Percentiles rank a stretch among this genome's conserved stretches.
These are phyloP conservation scores for Hypomesus transpacificus DNA, from an alignment of 2,113 vertebrate genomes.

Conservation along the genomic window DNA sequence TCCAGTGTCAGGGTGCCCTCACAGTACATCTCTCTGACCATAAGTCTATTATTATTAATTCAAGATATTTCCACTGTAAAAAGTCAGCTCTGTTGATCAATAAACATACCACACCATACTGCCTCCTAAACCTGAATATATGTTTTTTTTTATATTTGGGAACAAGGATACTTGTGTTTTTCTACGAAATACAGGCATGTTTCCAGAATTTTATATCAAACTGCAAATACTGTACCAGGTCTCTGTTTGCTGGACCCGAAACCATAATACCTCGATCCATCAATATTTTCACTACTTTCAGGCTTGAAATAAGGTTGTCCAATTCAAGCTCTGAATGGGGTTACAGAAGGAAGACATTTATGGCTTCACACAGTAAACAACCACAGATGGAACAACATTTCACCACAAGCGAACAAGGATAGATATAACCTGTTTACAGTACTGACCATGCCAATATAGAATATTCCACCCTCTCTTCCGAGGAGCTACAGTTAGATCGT, in stretches of 20 bases:
- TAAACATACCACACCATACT: background rate
- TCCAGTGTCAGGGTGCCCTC: no score
- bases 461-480: conserved; percentile 71
- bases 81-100: no score
- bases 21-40: no score
- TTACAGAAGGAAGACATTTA: conserved; percentile 71
- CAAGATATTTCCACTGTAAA: no score
- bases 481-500: conserved; percentile 40
- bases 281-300: conserved; percentile 68
- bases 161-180: conserved; percentile 32
- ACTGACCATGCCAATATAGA: conserved; percentile 63
- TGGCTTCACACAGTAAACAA: conserved; percentile 71
- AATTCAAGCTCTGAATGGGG: conserved; percentile 67
- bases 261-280: conserved; percentile 67
- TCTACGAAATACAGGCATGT: conserved; percentile 26
- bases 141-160: conserved; percentile 12
- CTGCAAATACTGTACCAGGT: conserved; percentile 49
- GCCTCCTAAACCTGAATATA: background rate
- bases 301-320: conserved; percentile 68
- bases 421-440: conserved; percentile 74
- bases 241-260: conserved; percentile 46
- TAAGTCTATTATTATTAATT: no score
- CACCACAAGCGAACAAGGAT: conserved; percentile 70
- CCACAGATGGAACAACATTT: conserved; percentile 76
- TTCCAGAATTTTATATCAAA: conserved; percentile 46